Evolutionary conservation across 2,888 invertebrate genomes (phyloP).

Genomic region (Teinopalpus imperialis): DNA sequence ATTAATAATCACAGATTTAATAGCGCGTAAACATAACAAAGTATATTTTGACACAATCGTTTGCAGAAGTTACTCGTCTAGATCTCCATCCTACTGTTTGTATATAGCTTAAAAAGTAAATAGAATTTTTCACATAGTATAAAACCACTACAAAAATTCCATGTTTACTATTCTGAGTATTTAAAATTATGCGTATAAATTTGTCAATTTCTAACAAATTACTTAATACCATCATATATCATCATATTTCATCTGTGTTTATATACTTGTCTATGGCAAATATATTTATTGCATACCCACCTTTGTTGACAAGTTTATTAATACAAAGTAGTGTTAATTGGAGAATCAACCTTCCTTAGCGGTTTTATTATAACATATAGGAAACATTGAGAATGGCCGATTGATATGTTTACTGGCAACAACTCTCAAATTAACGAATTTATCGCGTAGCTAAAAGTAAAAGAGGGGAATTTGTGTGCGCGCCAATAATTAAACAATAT

Average conservation of each 20-base stretch:
- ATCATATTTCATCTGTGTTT: constrained; percentile 33
- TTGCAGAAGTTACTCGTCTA: constrained; percentile 22
- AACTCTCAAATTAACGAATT: constrained; percentile 74
- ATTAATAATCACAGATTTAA: constrained; percentile 9
- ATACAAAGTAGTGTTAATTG: constrained; percentile 31
- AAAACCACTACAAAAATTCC: neutral
- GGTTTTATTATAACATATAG: constrained; percentile 38
- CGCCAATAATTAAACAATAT: constrained; percentile 35
- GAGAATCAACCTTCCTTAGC: constrained; percentile 32
- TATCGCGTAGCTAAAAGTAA: constrained; percentile 60
- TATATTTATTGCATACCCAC: constrained; percentile 24
- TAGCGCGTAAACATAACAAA: constrained; percentile 10
- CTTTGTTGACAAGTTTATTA: constrained; percentile 31
- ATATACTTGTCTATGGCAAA: constrained; percentile 30
- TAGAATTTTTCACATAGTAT: constrained; percentile 16
- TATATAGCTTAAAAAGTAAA: constrained; percentile 39
- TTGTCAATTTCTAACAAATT: constrained; percentile 42
- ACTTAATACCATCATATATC: constrained; percentile 31
- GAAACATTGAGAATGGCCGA: constrained; percentile 73
- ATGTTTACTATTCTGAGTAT: constrained; percentile 13
- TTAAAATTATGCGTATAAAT: constrained; percentile 25
- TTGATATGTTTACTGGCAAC: constrained; percentile 79
- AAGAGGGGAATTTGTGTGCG: constrained; percentile 27
- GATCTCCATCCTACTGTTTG: constrained; percentile 34
- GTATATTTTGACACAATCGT: constrained; percentile 7